These are phyloP conservation scores for Euzophera pinguis DNA, from an alignment of 2,888 invertebrate species.

Conservation along the genomic window DNA sequence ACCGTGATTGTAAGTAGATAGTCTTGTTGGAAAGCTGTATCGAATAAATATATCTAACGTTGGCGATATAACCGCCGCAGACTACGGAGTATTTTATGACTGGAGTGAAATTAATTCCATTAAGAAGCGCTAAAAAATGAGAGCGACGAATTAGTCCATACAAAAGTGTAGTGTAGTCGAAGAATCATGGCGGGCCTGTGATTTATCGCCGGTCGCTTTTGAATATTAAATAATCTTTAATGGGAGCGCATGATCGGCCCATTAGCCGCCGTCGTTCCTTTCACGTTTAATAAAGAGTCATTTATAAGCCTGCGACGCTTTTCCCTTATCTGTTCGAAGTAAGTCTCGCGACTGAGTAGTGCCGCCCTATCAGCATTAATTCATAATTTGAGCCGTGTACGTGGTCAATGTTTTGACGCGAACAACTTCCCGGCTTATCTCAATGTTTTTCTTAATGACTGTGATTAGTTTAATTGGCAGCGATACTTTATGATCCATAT, in stretches of 20 bases:
- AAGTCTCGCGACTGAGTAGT: conserved; percentile 75
- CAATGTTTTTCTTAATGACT: neutral
- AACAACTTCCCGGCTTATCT: conserved; percentile 12
- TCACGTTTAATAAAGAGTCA: conserved; percentile 80
- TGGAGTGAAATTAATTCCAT: conserved; percentile 24
- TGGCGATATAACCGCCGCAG: neutral
- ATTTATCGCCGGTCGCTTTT: conserved; percentile 77
- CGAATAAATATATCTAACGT: neutral
- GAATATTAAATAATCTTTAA: conserved; percentile 81
- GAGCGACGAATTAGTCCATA: conserved; percentile 46
- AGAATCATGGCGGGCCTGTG: conserved; percentile 75
- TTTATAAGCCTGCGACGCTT: conserved; percentile 77
- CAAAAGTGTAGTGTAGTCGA: conserved; percentile 73
- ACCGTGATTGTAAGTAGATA: conserved; percentile 3
- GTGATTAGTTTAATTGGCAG: neutral
- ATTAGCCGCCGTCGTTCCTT: conserved; percentile 78
- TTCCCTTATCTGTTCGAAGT: conserved; percentile 76
- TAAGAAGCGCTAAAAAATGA: conserved; percentile 41
- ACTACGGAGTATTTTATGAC: conserved; percentile 10
- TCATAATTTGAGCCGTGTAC: conserved; percentile 73
- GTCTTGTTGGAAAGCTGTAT: neutral
- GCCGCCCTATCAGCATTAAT: conserved; percentile 76
- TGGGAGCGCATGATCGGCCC: conserved; percentile 80
- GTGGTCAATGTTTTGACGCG: conserved; percentile 37
- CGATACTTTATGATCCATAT: too few species aligned